phyloP scores from a whole-genome alignment of 2,888 invertebrate species.

The Oscheius sp. region DNA sequence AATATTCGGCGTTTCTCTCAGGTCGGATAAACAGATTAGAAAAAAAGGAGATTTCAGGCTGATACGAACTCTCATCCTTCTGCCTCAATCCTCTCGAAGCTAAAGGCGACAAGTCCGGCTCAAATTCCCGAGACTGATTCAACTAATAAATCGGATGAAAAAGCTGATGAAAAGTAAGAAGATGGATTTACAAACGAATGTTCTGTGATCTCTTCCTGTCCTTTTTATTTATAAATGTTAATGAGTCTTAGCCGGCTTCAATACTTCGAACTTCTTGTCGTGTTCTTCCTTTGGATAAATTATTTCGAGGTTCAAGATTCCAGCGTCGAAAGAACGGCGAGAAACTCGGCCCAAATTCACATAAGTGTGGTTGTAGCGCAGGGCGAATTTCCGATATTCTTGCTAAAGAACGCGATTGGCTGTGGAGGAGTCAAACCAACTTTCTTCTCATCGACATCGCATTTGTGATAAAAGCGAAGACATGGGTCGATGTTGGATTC shows the following conservation, averaged over 20 bases:
- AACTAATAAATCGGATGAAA: conserved; percentile 38
- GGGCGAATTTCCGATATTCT: conserved; percentile 19
- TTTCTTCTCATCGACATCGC: conserved; percentile 22
- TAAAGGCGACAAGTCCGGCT: conserved; percentile 37
- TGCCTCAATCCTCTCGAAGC: conserved; percentile 50
- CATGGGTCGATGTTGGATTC: conserved; percentile 18
- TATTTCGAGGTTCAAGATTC: conserved; percentile 15
- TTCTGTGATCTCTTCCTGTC: conserved; percentile 10
- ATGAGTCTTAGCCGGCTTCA: conserved; percentile 2
- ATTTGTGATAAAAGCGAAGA: conserved; percentile 27
- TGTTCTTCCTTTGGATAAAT: conserved; percentile 9
- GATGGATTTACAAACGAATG: neutral
- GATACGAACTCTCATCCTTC: conserved; percentile 51
- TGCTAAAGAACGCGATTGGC: neutral
- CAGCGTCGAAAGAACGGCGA: conserved; percentile 17
- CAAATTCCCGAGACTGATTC: conserved; percentile 39
- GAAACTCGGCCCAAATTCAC: conserved; percentile 19
- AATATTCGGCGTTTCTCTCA: conserved; percentile 46
- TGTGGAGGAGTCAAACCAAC: neutral
- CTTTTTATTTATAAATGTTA: neutral
- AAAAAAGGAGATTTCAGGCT: conserved; percentile 37
- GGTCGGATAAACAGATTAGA: neutral
- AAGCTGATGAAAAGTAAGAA: conserved; percentile 32
- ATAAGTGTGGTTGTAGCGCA: conserved; percentile 25
- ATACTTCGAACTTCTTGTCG: conserved; percentile 24